Evolutionary conservation across 1,140 invertebrate species (phyloP), one percentile per base, ranked within the genome.

Genomic region (Macrobrachium nipponense): DNA sequence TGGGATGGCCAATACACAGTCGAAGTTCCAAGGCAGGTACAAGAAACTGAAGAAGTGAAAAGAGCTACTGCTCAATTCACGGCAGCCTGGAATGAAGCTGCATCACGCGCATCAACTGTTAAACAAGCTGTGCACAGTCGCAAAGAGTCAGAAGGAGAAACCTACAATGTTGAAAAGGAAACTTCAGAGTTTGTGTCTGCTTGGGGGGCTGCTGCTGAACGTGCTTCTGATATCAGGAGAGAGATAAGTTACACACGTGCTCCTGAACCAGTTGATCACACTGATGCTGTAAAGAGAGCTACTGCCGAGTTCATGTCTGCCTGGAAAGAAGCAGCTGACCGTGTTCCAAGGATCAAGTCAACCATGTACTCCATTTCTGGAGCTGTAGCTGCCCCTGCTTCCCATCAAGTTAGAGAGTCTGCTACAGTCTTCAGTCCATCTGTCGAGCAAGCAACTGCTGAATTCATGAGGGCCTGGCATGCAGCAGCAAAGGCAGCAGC

Each of bases 391-490:
- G 51, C 51, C 51, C 51, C 51, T 51, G 51, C 0, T 6, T 51
- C 51, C 12, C 51, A 51, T 7, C 51, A 51, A 3, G 12, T 12
- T 51, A 51, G 51, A 51, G 51, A 51, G 12, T 51, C 51, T 51
- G 12, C 51, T 51, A 51, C 64, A 66, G 64, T 20, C 15, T 85
- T 80, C 51, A 85, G 75, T 20, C n/a, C 59, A 8, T 20, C 64
- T 61, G 44, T 60, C n/a, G 83, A 78, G n/a, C 17, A 64, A 10
- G 83, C 83, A 5, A 79, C 83, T 43, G 83, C 83, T 61, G 83
- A 85, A 43, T 85, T 85, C 58, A 85, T 73, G 83, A 85, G 80
- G 83, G 61, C 36, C 18, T 85, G 83, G 83, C 70, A 68, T 20
- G 82, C 82, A 36, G 82, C 82, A 60, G 83, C 83, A 43, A 76